Conservation (phyloP, 53 echinoderm and acorn worm species). For the Echinarachnius parma region DNA sequence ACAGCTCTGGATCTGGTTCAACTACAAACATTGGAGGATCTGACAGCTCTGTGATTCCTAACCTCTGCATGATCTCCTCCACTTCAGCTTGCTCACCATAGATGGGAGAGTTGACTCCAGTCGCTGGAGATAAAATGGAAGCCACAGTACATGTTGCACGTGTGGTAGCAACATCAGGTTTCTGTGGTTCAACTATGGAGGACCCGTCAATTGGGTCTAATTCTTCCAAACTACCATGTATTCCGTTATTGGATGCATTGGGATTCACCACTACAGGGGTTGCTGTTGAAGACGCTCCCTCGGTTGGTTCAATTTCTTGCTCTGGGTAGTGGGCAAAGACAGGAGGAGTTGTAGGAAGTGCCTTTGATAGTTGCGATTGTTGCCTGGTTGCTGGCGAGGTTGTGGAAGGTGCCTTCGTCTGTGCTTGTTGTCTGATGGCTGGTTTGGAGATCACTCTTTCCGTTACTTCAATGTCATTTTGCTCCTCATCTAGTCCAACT, state of each 20-base stretch:
- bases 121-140: background rate
- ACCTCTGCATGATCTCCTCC: slow-evolving; percentile 11
- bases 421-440: background rate
- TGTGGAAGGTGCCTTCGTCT: background rate
- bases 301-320: background rate
- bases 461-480: no score
- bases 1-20: slow-evolving; percentile 17
- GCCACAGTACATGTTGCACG: background rate
- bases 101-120: background rate
- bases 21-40: slow-evolving; percentile 10
- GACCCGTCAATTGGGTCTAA: no score
- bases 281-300: background rate
- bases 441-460: background rate
- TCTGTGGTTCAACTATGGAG: no score
- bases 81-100: slow-evolving; percentile 16
- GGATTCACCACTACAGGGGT: no score
- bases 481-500: no score
- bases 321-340: no score
- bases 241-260: no score
- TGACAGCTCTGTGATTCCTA: slow-evolving; percentile 4
- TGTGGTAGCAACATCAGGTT: no score
- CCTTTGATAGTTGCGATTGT: background rate
- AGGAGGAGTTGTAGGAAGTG: no score
- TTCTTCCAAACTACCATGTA: no score
- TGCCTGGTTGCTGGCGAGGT: background rate